Evolutionary conservation across 2,797 vertebrate species (phyloP).

Genomic region (Falco concolor): DNA sequence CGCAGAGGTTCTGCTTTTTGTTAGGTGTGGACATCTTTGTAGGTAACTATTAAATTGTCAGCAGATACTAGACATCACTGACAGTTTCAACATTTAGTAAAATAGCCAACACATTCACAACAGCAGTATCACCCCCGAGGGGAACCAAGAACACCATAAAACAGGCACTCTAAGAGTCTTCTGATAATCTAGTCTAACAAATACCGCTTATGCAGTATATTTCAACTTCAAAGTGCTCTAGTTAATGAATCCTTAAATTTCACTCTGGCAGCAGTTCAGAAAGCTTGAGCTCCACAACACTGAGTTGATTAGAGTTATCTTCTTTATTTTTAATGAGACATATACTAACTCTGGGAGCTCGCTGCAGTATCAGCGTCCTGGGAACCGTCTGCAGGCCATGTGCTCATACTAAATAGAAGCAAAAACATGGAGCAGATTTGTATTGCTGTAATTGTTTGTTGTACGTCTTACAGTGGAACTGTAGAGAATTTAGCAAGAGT

Average conservation of each 20-base stretch:
- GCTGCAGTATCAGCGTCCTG: background rate
- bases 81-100: background rate
- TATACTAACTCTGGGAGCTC: background rate
- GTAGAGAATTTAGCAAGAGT: background rate
- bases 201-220: background rate
- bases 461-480: background rate
- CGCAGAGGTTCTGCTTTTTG: background rate
- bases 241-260: background rate
- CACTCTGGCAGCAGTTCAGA: background rate
- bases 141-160: background rate
- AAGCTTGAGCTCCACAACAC: background rate
- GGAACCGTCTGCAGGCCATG: background rate
- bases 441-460: background rate
- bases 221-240: background rate
- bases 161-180: background rate
- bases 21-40: background rate
- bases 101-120: background rate
- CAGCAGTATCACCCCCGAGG: background rate
- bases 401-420: background rate
- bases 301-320: background rate
- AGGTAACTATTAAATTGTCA: background rate
- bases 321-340: slow-evolving; percentile 26
- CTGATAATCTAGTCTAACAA: background rate
- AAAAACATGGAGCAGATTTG: background rate
- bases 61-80: background rate